Conservation (phyloP, 2,113 vertebrate genomes). For the Phasianus colchicus region DNA sequence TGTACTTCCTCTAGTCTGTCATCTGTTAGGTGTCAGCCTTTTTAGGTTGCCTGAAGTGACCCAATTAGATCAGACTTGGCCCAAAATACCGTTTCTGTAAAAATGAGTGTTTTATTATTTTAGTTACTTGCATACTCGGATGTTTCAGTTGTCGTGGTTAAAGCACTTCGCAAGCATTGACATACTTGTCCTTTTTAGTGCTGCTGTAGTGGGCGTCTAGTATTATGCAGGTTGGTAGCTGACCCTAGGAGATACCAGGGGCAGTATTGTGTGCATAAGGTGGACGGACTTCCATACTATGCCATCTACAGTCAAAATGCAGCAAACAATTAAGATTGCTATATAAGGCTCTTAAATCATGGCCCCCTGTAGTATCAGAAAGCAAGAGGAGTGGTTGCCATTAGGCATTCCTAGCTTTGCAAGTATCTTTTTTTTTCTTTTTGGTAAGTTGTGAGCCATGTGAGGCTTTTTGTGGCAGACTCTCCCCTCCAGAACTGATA, state of each 20-base stretch:
- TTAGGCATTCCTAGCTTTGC: background rate
- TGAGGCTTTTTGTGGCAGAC: background rate
- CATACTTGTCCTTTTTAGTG: background rate
- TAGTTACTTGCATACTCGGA: background rate
- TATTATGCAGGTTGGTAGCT: background rate
- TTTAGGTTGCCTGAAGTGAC: background rate
- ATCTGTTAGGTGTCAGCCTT: background rate
- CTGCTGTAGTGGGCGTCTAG: background rate
- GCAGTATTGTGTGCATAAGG: background rate
- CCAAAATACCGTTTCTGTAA: background rate
- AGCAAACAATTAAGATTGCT: background rate
- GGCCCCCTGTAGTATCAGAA: background rate
- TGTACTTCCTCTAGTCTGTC: background rate
- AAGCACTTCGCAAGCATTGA: background rate
- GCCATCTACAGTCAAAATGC: background rate
- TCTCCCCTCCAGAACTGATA: background rate
- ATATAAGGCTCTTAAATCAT: background rate
- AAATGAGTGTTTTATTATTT: background rate
- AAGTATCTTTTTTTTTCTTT: background rate
- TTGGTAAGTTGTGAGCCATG: background rate
- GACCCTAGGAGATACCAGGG: background rate
- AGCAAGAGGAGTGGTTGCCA: background rate
- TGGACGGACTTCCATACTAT: background rate
- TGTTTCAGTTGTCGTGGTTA: background rate
- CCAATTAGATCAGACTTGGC: background rate